phyloP scores from a whole-genome alignment of 2,797 vertebrate genomes.

The Xenops minutus region DNA sequence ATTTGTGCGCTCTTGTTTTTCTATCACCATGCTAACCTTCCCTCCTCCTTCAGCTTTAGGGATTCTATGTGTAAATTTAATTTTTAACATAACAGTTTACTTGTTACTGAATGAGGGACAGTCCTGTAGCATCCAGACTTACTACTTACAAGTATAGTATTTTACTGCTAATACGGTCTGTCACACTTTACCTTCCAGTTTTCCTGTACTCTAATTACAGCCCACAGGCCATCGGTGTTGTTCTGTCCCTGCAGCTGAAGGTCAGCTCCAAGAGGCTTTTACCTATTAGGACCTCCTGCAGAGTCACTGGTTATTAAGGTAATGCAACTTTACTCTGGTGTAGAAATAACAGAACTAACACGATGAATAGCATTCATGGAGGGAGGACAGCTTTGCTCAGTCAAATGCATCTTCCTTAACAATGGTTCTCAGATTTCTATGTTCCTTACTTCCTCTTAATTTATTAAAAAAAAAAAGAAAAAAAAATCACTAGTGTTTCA shows the following conservation, averaged over 20 bases:
- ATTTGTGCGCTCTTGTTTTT: conserved; percentile 67
- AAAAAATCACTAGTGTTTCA: neutral
- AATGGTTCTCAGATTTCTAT: neutral
- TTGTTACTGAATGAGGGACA: conserved; percentile 74
- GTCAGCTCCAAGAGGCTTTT: conserved; percentile 53
- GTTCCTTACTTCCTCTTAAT: conserved; percentile 3
- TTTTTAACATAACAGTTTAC: conserved; percentile 80
- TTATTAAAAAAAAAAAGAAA: neutral
- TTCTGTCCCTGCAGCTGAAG: conserved; percentile 63
- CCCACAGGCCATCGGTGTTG: conserved; percentile 74
- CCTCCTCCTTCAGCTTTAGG: conserved; percentile 76
- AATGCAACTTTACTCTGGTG: conserved; percentile 57
- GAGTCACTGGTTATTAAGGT: conserved; percentile 73
- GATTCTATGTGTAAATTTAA: conserved; percentile 79
- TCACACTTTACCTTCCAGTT: conserved; percentile 77
- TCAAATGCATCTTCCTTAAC: conserved; percentile 6
- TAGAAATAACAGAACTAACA: conserved; percentile 56
- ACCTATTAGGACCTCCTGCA: conserved; percentile 55
- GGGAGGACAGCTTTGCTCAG: neutral
- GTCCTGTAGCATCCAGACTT: conserved; percentile 78
- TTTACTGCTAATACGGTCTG: conserved; percentile 76
- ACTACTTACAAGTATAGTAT: conserved; percentile 79
- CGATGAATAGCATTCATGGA: conserved; percentile 49
- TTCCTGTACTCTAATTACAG: conserved; percentile 80
- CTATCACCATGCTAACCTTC: conserved; percentile 79